Base-by-base conservation (phyloP, 2,888 invertebrate genomes). In the Calameuta pallipes region DNA sequence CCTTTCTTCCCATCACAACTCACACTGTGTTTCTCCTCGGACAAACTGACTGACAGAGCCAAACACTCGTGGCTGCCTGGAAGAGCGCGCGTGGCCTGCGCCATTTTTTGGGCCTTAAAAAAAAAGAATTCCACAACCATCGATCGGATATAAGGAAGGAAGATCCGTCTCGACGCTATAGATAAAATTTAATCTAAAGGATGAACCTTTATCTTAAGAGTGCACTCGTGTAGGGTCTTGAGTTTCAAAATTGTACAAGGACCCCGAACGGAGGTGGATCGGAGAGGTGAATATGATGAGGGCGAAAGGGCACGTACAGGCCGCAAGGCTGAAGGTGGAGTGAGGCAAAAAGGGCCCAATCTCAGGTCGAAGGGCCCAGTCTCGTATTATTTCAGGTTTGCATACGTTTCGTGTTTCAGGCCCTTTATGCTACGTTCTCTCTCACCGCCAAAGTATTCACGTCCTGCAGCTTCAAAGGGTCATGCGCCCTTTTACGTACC, bases 341-440 rank as follows among this genome's bases (percentile, higher is more conserved):
- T 2, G 31, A 71, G 31, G 71, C 13, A 71, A 56, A 34, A 68
- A 75, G 30, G 75, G 78, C 80, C 79, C 80, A 81, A 84, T 83
- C 81, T 81, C 78, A 71, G 82, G 82, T 81, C 80, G 78, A 78
- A 69, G 78, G 79, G 71, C 71, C 78, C 81, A 83, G 80, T 81
- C 86, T 87, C 84, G 85, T 87, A 86, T 87, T 87, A 88, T 88
- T 86, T 86, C 85, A 85, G 85, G 83, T 86, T 88, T 86, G 85
- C 85, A 83, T 84, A 86, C 86, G 87, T 86, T 87, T 87, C 87
- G 82, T 84, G 84, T 87, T 87, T 87, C 87, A 83, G 78, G 81
- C 85, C 56, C 82, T 85, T 86, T 86, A 87, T 85, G 78, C 79
- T 85, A 37, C 77, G 80, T 71, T 79, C 76, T 78, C 78, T 75